A percentile compares a stretch with the other conserved stretches of the same genome.
Conservation (phyloP, 1,140 invertebrate species). For the Olivierus martensii region DNA sequence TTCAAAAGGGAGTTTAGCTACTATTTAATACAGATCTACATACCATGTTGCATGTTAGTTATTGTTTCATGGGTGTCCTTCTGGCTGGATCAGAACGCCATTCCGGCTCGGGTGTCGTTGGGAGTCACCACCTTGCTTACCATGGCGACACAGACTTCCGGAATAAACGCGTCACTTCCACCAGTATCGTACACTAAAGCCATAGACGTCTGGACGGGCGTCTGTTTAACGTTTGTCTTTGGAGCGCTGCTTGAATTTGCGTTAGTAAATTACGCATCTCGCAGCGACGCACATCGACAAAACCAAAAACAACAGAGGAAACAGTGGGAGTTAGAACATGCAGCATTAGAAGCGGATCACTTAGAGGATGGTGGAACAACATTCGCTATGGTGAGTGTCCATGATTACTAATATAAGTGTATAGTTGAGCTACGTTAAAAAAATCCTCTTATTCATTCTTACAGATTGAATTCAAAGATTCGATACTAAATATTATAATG, state of each 20-base stretch:
- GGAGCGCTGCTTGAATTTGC: slow-evolving; percentile 91
- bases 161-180: slow-evolving; percentile 90
- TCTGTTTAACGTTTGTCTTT: slow-evolving; percentile 92
- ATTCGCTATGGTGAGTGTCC: slow-evolving; percentile 62
- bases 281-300: slow-evolving; percentile 77
- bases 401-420: not conserved
- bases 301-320: slow-evolving; percentile 78
- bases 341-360: slow-evolving; percentile 52
- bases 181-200: slow-evolving; percentile 95
- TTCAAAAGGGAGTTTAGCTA: slow-evolving; percentile 35
- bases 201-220: slow-evolving; percentile 95
- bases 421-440: no score
- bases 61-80: slow-evolving; percentile 43
- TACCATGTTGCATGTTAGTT: slow-evolving; percentile 39
- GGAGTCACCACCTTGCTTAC: slow-evolving; percentile 39
- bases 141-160: slow-evolving; percentile 43
- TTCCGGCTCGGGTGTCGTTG: slow-evolving; percentile 33
- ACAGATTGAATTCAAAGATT: no score
- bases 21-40: slow-evolving; percentile 37
- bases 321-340: slow-evolving; percentile 22
- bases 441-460: no score
- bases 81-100: slow-evolving; percentile 39
- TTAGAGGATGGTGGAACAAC: slow-evolving; percentile 56
- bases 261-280: slow-evolving; percentile 89
- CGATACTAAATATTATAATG: no score